phyloP scores from a whole-genome alignment of 2,797 vertebrate species.

The Corythornis leucogaster region DNA sequence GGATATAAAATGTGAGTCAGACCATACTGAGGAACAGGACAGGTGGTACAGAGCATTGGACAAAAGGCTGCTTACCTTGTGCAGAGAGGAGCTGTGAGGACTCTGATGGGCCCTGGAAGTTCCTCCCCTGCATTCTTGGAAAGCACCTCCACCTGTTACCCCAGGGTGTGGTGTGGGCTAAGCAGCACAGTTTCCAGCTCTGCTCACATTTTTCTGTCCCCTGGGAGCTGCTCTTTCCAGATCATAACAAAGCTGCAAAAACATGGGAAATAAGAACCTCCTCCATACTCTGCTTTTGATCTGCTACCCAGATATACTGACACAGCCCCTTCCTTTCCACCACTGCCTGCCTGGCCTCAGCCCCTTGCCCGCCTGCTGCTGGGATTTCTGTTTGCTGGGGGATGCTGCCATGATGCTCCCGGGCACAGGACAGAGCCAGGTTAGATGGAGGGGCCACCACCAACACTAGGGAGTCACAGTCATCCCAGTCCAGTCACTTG shows the following conservation, averaged over 20 bases:
- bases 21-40: not conserved
- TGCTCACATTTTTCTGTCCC: not conserved
- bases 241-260: not conserved
- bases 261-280: not conserved
- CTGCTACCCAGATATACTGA: not conserved
- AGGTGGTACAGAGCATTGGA: not conserved
- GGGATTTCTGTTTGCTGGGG: not conserved
- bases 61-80: not conserved
- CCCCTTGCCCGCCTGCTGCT: not conserved
- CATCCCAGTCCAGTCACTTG: not conserved
- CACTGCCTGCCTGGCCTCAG: fast-evolving
- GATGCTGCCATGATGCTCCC: fast-evolving
- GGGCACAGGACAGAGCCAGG: not conserved
- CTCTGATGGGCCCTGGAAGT: not conserved
- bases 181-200: not conserved
- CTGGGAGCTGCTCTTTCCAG: not conserved
- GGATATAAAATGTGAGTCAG: constrained; percentile 28
- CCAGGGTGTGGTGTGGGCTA: fast-evolving
- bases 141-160: not conserved
- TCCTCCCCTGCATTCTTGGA: not conserved
- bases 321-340: not conserved
- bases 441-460: not conserved
- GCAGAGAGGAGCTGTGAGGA: not conserved
- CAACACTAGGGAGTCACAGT: too few relatives aligned
- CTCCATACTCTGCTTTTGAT: not conserved